Evolutionary conservation across 2,888 invertebrate species (phyloP), one percentile per base, ranked within the genome.

Genomic region (Polia nebulosa): DNA sequence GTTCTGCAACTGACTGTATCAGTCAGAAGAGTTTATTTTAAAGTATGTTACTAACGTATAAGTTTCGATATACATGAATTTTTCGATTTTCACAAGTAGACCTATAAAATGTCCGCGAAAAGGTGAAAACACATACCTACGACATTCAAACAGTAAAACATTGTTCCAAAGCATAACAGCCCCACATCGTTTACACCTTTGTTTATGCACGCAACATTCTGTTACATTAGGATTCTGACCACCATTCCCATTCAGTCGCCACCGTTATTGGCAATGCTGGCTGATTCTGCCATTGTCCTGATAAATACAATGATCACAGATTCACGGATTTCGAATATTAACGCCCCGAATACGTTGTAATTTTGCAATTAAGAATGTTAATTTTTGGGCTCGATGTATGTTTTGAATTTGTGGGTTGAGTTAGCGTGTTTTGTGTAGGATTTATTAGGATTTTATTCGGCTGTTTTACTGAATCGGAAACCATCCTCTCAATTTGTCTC

Each of bases 201-300:
- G 81, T 79, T 75, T 68, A 74, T 70, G 67, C 56, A 51, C 56
- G 39, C 53, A 76, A 76, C 63, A 76, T 70, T 80, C 39, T 72
- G 72, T 81, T 49, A 72, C 76, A 81, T 75, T 83, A 78, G 80
- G 59, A 83, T 78, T 76, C 74, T 52, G 62, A 64, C 72, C 76
- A 69, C 59, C 73, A 44, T 47, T 61, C 22, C 64, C 67, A 79
- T 83, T 78, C 72, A 59, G 57, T 44, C 15, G 45, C 36, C 44
- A 55, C 63, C 17, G 49, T 74, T 76, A 76, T 78, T 64, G 81
- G 55, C 74, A 80, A 84, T 70, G 72, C 61, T 49, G 71, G 71
- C 75, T 83, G 85, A 84, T 84, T 84, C 56, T 56, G 72, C 76
- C 75, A 84, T 83, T 83, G 80, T 80, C 44, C 61, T 64, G 65